Evolutionary conservation across 35 echinoderm and acorn worm species (phyloP), one percentile per base, ranked within the genome.

Genomic region (Apostichopus japonicus): DNA sequence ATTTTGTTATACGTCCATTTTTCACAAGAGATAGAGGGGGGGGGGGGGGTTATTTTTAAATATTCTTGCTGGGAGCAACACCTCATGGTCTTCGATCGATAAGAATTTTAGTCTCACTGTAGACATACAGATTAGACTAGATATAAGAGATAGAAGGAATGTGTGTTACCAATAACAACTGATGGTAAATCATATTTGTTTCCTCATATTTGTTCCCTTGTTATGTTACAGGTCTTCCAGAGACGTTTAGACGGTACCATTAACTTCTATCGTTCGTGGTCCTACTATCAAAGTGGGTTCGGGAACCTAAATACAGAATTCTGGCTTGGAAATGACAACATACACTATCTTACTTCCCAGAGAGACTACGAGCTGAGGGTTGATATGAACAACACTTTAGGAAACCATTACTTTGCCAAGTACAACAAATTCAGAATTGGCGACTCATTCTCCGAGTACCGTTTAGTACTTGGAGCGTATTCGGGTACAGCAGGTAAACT

Each of bases 251-350:
- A 90, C 17, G 87, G 87, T 17, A 33, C 65, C 11, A 53, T 76
- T 8, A 71, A 90, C 52, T 90, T 75, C 87, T 90, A 87, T 44
- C 56, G 55, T 61, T 10, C 56, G 56, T 87, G 84, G 84, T 57
- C 5, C 55, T 10, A 57, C 0, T 87, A 87, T 55, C 56, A 87
- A 87, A 10, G 0, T 9, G 84, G 84, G 84, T 87, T 87, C 24
- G 84, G 84, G 15, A 87, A 87, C 8, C 5, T 87, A 8, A 87
- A 87, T 16, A 87, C 55, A 17, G 84, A 87, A 15, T 62, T 61
- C n/a, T 87, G 84, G 84, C 54, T 59, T 87, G 84, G 84, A 16
- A 87, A 87, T 61, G 54, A 87, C 54, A 87, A 87, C 53, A 87
- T 87, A 0, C 55, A 87, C 25, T 62, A 62, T 5, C 5, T 87